These are phyloP conservation scores for Artibeus jamaicensis DNA, from an alignment of 2,797 vertebrate genomes.

Conservation along the genomic window DNA sequence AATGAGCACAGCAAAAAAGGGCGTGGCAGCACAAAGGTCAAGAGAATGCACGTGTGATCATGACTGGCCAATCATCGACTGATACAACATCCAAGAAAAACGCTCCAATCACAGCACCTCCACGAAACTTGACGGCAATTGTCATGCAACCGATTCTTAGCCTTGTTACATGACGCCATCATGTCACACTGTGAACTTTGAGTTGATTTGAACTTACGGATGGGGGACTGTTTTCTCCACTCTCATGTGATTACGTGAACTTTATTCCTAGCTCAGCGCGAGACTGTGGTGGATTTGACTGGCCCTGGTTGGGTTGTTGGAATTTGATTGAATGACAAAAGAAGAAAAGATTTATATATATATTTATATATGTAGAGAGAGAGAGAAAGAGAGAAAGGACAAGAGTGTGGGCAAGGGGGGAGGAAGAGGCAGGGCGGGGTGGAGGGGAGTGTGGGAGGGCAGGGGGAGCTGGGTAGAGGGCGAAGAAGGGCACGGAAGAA, in stretches of 20 bases:
- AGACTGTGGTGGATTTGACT: conserved; percentile 89
- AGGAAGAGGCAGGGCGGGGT: conserved; percentile 24
- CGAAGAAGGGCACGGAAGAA: conserved; percentile 77
- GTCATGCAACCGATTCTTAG: conserved; percentile 90
- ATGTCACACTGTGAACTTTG: conserved; percentile 90
- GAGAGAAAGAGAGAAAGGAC: conserved; percentile 53
- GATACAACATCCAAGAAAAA: conserved; percentile 90
- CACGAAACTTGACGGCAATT: conserved; percentile 88
- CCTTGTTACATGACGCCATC: conserved; percentile 90
- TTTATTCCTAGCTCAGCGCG: conserved; percentile 90
- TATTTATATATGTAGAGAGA: conserved; percentile 84
- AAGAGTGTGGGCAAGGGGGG: conserved; percentile 57
- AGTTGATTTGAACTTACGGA: conserved; percentile 90
- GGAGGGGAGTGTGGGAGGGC: conserved; percentile 60
- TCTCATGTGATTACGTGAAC: conserved; percentile 90
- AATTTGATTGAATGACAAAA: conserved; percentile 91
- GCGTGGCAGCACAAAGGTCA: conserved; percentile 88
- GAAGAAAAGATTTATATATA: conserved; percentile 89
- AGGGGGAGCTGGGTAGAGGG: conserved; percentile 64
- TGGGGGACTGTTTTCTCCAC: conserved; percentile 89
- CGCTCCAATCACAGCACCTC: conserved; percentile 90
- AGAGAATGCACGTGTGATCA: conserved; percentile 89
- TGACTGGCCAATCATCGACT: conserved; percentile 90
- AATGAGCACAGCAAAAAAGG: conserved; percentile 89
- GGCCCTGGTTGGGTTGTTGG: conserved; percentile 89